phyloP scores from a whole-genome alignment of 2,888 invertebrate genomes.

The Cheilosia vernalis region DNA sequence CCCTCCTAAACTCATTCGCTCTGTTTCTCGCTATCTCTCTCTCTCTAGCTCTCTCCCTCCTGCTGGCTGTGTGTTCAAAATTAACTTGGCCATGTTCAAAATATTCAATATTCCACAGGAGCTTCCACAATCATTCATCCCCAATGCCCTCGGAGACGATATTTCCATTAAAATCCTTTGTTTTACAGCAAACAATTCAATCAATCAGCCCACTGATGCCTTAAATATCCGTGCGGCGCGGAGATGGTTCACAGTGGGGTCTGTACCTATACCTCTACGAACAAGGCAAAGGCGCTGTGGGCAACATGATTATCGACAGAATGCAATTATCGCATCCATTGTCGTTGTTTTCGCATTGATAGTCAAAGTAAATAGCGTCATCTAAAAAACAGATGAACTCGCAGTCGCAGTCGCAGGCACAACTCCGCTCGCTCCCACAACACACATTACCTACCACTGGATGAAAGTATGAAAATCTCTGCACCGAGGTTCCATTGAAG shows the following conservation, averaged over 20 bases:
- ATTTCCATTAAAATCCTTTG: slow-evolving; percentile 76
- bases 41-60: neutral
- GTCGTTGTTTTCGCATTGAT: slow-evolving; percentile 74
- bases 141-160: slow-evolving; percentile 58
- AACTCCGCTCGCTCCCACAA: slow-evolving; percentile 27
- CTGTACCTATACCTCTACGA: neutral
- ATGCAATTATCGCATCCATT: slow-evolving; percentile 75
- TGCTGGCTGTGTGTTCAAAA: neutral
- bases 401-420: slow-evolving; percentile 14
- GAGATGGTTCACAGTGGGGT: neutral
- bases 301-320: slow-evolving; percentile 72
- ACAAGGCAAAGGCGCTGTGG: slow-evolving; percentile 48
- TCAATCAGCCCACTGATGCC: slow-evolving; percentile 75
- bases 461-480: slow-evolving; percentile 54
- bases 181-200: slow-evolving; percentile 75
- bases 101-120: slow-evolving; percentile 61
- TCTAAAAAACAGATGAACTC: slow-evolving; percentile 69
- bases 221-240: slow-evolving; percentile 60
- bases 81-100: slow-evolving; percentile 37
- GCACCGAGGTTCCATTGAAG: slow-evolving; percentile 57
- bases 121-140: slow-evolving; percentile 38
- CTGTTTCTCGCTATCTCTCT: neutral
- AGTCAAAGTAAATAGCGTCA: slow-evolving; percentile 74
- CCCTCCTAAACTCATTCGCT: neutral
- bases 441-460: slow-evolving; percentile 1